phyloP scores from a whole-genome alignment of 2,888 invertebrate species.

The Epinotia bilunana region DNA sequence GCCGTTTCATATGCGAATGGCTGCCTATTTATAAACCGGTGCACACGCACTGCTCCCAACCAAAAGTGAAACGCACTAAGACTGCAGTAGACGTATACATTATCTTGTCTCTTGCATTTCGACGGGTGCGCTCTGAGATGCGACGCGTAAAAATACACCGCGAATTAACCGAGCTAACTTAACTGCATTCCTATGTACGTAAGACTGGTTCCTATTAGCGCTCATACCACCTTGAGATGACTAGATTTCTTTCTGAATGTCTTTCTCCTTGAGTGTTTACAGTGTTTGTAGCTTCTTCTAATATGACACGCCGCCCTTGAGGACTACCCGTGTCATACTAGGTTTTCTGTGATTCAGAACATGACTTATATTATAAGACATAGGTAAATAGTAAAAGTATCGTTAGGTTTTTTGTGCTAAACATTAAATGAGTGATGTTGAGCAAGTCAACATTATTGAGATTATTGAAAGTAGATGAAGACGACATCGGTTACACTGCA shows the following conservation, averaged over 20 bases:
- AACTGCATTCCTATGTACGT: conserved; percentile 35
- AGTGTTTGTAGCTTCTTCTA: not conserved
- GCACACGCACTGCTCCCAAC: conserved; percentile 27
- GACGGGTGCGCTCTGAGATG: not conserved
- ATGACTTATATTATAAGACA: no score
- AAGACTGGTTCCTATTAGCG: conserved; percentile 29
- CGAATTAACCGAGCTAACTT: conserved; percentile 37
- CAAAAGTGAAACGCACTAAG: not conserved
- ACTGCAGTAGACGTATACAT: not conserved
- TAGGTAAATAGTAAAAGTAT: no score
- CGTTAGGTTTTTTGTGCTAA: no score
- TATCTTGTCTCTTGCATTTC: not conserved
- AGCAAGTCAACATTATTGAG: no score
- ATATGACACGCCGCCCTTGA: not conserved
- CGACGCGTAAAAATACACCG: conserved; percentile 37
- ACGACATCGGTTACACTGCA: conserved; percentile 8
- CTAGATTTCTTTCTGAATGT: conserved; percentile 27
- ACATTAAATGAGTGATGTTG: no score
- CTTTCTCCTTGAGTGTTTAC: conserved; percentile 2
- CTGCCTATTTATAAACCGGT: conserved; percentile 37
- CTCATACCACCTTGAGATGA: not conserved
- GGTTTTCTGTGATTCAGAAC: no score
- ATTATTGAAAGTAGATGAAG: not conserved
- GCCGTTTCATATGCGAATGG: conserved; percentile 31
- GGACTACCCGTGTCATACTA: not conserved